Conservation (phyloP, 2,888 invertebrate genomes). For the Lasius platythorax region DNA sequence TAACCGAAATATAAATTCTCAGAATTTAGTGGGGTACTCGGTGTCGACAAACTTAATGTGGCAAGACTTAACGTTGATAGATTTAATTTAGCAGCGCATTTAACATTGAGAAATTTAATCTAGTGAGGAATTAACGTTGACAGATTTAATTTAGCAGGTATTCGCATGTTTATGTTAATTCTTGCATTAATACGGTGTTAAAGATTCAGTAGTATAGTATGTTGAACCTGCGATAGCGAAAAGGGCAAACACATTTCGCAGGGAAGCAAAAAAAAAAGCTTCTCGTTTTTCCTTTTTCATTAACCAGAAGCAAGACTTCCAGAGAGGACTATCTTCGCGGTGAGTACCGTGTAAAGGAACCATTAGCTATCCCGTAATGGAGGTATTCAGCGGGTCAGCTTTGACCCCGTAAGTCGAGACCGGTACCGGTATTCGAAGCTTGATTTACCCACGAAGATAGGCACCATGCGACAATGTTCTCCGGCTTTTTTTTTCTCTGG, state of each 20-base stretch:
- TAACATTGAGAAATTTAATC: slow-evolving; percentile 24
- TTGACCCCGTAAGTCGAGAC: slow-evolving; percentile 73
- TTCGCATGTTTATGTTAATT: neutral
- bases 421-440: slow-evolving; percentile 68
- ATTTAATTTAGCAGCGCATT: slow-evolving; percentile 21
- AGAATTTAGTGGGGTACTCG: neutral
- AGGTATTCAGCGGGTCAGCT: slow-evolving; percentile 80
- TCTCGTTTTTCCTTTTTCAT: slow-evolving; percentile 10
- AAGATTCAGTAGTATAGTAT: neutral
- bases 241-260: neutral
- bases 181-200: neutral
- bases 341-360: slow-evolving; percentile 75
- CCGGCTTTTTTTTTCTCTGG: slow-evolving; percentile 50
- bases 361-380: slow-evolving; percentile 79
- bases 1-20: neutral
- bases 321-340: slow-evolving; percentile 50
- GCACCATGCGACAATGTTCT: slow-evolving; percentile 70
- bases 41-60: neutral
- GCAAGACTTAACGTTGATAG: neutral
- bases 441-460: slow-evolving; percentile 81
- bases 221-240: slow-evolving; percentile 1
- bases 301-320: slow-evolving; percentile 11
- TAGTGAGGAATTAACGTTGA: neutral
- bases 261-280: neutral
- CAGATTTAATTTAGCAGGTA: neutral